phyloP scores from a whole-genome alignment of 2,888 invertebrate genomes.

The Hoplodrina blanda region DNA sequence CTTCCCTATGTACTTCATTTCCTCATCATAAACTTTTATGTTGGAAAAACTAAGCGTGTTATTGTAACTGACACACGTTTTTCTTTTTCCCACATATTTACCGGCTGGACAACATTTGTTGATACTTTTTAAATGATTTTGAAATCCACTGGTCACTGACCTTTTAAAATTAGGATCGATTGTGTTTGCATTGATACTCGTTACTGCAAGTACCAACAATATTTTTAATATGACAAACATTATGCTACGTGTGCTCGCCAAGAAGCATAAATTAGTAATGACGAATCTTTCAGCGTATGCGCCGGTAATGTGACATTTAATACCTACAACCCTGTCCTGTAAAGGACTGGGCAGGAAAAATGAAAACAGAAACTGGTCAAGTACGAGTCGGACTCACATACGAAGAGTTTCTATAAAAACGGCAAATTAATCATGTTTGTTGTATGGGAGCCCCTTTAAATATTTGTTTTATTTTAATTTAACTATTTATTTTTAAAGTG shows the following conservation, averaged over 20 bases:
- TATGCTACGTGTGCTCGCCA: neutral
- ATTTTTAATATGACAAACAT: neutral
- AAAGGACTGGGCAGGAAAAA: neutral
- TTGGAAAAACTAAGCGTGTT: neutral
- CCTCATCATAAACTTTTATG: slow-evolving; percentile 25
- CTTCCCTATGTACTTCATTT: neutral
- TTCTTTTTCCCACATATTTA: neutral
- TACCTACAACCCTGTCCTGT: no score
- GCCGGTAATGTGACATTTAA: neutral
- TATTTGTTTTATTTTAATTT: no score
- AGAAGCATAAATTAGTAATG: neutral
- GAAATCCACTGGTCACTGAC: neutral
- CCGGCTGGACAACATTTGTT: slow-evolving; percentile 27
- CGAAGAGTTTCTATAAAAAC: no score
- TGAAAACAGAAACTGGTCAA: neutral
- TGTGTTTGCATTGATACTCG: neutral
- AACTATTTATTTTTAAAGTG: no score
- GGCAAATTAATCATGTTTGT: no score
- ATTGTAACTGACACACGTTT: neutral
- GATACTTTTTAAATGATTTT: neutral
- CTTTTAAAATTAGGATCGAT: neutral
- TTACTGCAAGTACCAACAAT: neutral
- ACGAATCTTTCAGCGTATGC: neutral
- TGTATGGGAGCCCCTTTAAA: no score
- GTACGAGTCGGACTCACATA: no score